A percentile compares a stretch with the other conserved stretches of the same genome.
Evolutionary conservation across 2,113 vertebrate genomes (phyloP).

Genomic region (Calonectris borealis): DNA sequence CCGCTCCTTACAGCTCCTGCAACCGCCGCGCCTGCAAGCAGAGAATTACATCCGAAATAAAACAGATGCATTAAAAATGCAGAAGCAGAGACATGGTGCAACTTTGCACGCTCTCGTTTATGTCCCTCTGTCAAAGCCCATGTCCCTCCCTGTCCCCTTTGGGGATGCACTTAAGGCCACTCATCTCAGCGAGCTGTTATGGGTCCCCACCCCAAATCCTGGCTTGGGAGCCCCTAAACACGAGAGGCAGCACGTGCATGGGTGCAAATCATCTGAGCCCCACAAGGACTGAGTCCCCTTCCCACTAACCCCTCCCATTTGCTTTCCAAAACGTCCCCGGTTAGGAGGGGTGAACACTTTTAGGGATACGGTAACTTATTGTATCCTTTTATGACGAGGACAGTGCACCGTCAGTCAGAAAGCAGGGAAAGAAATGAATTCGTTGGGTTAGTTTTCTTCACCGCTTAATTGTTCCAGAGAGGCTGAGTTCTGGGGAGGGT

Average conservation of each 20-base stretch:
- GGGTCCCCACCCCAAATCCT: neutral
- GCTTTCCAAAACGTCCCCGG: neutral
- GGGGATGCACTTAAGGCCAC: neutral
- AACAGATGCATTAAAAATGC: neutral
- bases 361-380: neutral
- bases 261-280: neutral
- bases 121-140: neutral
- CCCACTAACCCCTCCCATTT: neutral
- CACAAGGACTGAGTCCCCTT: neutral
- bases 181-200: accelerated
- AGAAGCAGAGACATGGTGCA: neutral
- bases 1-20: neutral
- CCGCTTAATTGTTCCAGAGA: slow-evolving; percentile 46
- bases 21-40: accelerated
- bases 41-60: neutral
- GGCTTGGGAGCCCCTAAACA: neutral
- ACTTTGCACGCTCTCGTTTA: neutral
- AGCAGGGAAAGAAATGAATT: neutral
- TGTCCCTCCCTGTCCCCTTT: neutral
- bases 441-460: slow-evolving; percentile 5
- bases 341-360: neutral
- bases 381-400: neutral
- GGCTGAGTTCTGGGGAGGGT: slow-evolving; percentile 18
- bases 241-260: accelerated
- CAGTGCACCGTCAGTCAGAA: neutral